Conservation (phyloP, 2,113 vertebrate species). For the Vimba vimba region DNA sequence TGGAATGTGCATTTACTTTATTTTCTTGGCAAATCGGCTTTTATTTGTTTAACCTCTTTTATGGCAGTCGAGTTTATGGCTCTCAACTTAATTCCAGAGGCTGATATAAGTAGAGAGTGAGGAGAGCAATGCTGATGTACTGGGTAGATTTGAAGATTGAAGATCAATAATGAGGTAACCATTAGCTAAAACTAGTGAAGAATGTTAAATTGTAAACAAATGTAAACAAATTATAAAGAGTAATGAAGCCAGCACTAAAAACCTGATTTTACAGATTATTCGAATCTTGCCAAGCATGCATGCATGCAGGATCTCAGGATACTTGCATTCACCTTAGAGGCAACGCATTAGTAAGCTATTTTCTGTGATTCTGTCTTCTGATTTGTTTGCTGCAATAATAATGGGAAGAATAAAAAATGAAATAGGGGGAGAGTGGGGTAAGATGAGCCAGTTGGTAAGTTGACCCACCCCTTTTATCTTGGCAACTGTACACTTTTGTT, state of each 20-base stretch:
- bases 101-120: constrained; percentile 48
- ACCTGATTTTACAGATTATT: constrained; percentile 46
- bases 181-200: constrained; percentile 60
- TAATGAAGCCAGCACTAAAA: constrained; percentile 56
- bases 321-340: too few species aligned
- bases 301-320: neutral
- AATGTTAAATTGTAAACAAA: constrained; percentile 67
- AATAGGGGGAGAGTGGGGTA: too few species aligned
- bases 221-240: constrained; percentile 60
- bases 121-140: constrained; percentile 38
- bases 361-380: too few species aligned
- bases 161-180: constrained; percentile 59
- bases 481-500: too few species aligned
- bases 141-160: constrained; percentile 45
- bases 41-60: constrained; percentile 56
- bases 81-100: constrained; percentile 58
- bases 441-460: too few species aligned
- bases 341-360: too few species aligned
- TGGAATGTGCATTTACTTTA: constrained; percentile 17
- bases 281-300: neutral
- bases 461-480: too few species aligned
- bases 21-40: constrained; percentile 49
- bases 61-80: constrained; percentile 54
- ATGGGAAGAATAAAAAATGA: too few species aligned
- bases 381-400: too few species aligned